Evolutionary conservation across 2,797 vertebrate species (phyloP).

Genomic region (Hemibagrus guttatus): DNA sequence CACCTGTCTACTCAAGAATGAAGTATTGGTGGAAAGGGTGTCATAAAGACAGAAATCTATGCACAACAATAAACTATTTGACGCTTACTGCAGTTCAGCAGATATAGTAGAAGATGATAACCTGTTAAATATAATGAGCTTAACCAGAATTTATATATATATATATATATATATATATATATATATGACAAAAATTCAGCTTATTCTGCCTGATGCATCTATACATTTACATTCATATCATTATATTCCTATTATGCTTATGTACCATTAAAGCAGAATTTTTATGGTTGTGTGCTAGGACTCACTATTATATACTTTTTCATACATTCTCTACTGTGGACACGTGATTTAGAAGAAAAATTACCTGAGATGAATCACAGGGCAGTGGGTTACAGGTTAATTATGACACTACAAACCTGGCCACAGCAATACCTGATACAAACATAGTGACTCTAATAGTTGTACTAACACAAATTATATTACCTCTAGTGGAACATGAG

Average conservation of each 20-base stretch:
- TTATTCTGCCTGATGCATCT: slow-evolving; percentile 17
- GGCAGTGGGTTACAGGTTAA: background rate
- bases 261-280: background rate
- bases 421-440: background rate
- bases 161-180: too few species aligned
- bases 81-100: slow-evolving; percentile 37
- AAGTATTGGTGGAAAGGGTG: slow-evolving; percentile 8
- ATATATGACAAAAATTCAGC: background rate
- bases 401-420: background rate
- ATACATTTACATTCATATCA: background rate
- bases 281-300: background rate
- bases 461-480: slow-evolving; percentile 7
- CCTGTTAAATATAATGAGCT: slow-evolving; percentile 28
- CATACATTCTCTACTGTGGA: background rate
- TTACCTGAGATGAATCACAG: background rate
- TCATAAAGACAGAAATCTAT: background rate
- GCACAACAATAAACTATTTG: slow-evolving; percentile 28
- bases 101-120: slow-evolving; percentile 26
- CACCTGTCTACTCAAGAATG: slow-evolving; percentile 42
- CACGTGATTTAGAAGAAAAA: background rate
- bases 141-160: background rate
- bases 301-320: background rate
- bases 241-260: background rate
- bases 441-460: background rate
- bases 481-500: slow-evolving; percentile 31